Conservation (phyloP, 2,113 vertebrate genomes). For the Zeus faber region DNA sequence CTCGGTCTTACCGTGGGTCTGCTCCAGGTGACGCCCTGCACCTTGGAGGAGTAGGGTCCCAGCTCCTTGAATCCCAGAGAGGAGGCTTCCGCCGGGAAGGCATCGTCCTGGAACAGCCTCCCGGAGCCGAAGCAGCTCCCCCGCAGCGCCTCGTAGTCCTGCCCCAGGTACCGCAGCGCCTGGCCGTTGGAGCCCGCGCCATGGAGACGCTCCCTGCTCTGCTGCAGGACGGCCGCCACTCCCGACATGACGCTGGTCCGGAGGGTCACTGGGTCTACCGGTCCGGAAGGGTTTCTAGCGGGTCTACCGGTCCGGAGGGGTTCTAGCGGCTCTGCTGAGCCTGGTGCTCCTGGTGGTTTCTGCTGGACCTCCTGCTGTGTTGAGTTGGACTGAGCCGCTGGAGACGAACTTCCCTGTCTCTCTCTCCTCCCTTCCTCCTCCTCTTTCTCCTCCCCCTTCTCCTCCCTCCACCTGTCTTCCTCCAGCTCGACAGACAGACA, state of each 20-base stretch:
- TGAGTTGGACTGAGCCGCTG: too few relatives aligned
- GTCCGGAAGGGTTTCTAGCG: too few relatives aligned
- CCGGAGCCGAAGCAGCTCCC: constrained; percentile 54
- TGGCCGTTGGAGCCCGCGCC: constrained; percentile 50
- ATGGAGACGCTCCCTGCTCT: constrained; percentile 32
- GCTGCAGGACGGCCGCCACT: constrained; percentile 51
- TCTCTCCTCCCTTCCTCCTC: not conserved
- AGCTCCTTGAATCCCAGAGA: constrained; percentile 67
- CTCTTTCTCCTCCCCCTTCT: not conserved
- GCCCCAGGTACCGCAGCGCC: constrained; percentile 54
- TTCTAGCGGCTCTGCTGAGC: too few relatives aligned
- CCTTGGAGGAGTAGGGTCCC: constrained; percentile 57
- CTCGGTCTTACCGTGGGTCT: constrained; percentile 39
- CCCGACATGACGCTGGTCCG: constrained; percentile 55
- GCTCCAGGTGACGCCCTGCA: constrained; percentile 46
- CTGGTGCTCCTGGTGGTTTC: not conserved
- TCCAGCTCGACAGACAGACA: too few relatives aligned
- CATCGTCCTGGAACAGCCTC: constrained; percentile 54
- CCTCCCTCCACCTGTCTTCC: not conserved
- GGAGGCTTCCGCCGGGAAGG: constrained; percentile 40
- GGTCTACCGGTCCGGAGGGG: not conserved
- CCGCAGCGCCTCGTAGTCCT: constrained; percentile 60
- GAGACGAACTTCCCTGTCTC: too few relatives aligned
- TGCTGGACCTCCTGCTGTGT: too few relatives aligned
- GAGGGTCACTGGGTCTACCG: too few relatives aligned